These are phyloP conservation scores for Helicoverpa zea DNA, from an alignment of 1,140 invertebrate species.

Conservation along the genomic window DNA sequence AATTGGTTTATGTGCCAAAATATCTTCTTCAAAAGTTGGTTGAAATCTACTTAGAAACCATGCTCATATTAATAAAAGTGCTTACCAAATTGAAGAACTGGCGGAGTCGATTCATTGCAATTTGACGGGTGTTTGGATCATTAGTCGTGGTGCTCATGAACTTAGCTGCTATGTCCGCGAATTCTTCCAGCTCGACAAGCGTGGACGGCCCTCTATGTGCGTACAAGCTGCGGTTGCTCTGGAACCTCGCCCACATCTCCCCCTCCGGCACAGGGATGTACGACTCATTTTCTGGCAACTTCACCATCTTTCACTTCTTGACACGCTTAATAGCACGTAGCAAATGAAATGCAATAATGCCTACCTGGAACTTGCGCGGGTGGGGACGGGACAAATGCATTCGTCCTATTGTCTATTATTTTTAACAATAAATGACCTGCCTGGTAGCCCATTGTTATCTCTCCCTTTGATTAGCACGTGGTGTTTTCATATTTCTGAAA, in stretches of 20 bases:
- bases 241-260: neutral
- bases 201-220: neutral
- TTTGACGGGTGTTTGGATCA: neutral
- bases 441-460: slow-evolving; percentile 29
- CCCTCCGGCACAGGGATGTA: neutral
- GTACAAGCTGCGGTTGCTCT: neutral
- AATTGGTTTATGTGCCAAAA: no score
- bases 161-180: neutral
- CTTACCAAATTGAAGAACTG: slow-evolving; percentile 62
- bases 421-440: slow-evolving; percentile 23
- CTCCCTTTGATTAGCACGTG: slow-evolving; percentile 1
- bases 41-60: no score
- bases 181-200: slow-evolving; percentile 9
- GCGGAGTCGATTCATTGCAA: slow-evolving; percentile 57
- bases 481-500: slow-evolving; percentile 18
- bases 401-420: slow-evolving; percentile 21
- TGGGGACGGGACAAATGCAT: slow-evolving; percentile 29
- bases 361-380: slow-evolving; percentile 17
- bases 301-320: slow-evolving; percentile 2
- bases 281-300: slow-evolving; percentile 9
- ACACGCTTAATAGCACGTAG: neutral
- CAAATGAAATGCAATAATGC: slow-evolving; percentile 9
- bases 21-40: no score
- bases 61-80: neutral
- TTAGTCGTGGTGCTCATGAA: neutral